Evolutionary conservation across 2,113 vertebrate genomes (phyloP).

Genomic region (Piaya cayana): DNA sequence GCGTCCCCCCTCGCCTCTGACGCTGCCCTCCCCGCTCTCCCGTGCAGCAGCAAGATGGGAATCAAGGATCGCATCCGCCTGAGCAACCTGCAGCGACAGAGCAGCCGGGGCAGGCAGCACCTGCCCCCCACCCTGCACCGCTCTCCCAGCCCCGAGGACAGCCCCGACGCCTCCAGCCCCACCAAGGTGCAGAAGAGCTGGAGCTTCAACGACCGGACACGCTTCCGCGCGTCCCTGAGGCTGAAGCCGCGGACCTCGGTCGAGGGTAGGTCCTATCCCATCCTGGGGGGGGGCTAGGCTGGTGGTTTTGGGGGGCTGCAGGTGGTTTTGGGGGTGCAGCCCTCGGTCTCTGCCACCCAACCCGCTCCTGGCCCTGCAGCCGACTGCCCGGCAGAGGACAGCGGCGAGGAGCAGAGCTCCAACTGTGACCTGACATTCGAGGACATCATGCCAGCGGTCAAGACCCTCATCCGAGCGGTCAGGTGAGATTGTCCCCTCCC

Average conservation of each 20-base stretch:
- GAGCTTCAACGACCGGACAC: conserved; percentile 97
- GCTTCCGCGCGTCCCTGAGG: conserved; percentile 91
- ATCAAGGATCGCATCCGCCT: conserved; percentile 94
- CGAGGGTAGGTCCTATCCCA: conserved; percentile 82
- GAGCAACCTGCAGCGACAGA: conserved; percentile 84
- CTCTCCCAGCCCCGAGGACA: conserved; percentile 87
- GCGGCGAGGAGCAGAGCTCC: conserved; percentile 86
- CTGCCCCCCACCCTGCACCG: conserved; percentile 79
- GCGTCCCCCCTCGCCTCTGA: neutral
- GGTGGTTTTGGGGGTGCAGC: too few species aligned
- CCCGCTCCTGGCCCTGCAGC: conserved; percentile 24
- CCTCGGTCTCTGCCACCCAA: fast-evolving
- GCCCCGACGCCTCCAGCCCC: conserved; percentile 83
- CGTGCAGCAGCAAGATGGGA: conserved; percentile 86
- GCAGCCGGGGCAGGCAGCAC: conserved; percentile 75
- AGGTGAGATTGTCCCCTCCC: conserved; percentile 77
- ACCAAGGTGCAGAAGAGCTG: conserved; percentile 98
- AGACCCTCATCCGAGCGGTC: conserved; percentile 90
- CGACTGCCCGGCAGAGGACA: conserved; percentile 86
- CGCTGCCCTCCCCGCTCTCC: neutral
- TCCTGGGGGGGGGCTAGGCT: too few species aligned
- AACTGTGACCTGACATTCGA: conserved; percentile 88
- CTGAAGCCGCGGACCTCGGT: conserved; percentile 84
- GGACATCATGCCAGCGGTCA: conserved; percentile 92
- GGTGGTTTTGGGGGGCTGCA: too few species aligned